A percentile compares a stretch with the other conserved stretches of the same genome.
Evolutionary conservation across 2,888 invertebrate species (phyloP).

Genomic region (Ennomos erosarius): DNA sequence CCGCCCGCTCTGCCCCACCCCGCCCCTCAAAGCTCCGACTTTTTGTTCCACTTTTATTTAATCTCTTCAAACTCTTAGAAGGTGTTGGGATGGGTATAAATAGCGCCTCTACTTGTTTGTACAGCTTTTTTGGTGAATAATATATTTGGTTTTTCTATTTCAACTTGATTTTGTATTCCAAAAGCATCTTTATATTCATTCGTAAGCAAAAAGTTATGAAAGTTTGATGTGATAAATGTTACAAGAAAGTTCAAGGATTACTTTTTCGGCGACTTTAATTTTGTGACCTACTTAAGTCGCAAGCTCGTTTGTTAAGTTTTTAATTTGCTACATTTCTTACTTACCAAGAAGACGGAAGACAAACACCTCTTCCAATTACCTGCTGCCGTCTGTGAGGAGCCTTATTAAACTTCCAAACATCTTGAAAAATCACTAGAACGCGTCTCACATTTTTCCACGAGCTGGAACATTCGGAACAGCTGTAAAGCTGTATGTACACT

Average conservation of each 20-base stretch:
- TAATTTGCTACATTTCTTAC: constrained; percentile 22
- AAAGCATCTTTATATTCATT: constrained; percentile 2
- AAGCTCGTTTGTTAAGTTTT: constrained; percentile 20
- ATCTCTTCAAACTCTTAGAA: constrained; percentile 33
- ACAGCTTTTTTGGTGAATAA: constrained; percentile 32
- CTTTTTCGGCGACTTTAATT: constrained; percentile 3
- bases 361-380: constrained; percentile 36
- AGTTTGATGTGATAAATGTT: constrained; percentile 10
- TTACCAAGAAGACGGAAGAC: constrained; percentile 25
- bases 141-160: constrained; percentile 27
- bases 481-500: constrained; percentile 26
- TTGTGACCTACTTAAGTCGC: constrained; percentile 7
- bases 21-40: constrained; percentile 28
- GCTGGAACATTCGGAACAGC: constrained; percentile 19
- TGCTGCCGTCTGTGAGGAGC: constrained; percentile 26
- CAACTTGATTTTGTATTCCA: constrained; percentile 19
- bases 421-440: constrained; percentile 43
- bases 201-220: not conserved
- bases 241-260: not conserved
- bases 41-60: constrained; percentile 43
- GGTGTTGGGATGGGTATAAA: constrained; percentile 30
- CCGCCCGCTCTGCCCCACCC: not conserved
- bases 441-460: constrained; percentile 41
- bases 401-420: constrained; percentile 41
- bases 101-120: constrained; percentile 24